Conservation (phyloP, 2,797 vertebrate genomes). For the Tenualosa ilisha region DNA sequence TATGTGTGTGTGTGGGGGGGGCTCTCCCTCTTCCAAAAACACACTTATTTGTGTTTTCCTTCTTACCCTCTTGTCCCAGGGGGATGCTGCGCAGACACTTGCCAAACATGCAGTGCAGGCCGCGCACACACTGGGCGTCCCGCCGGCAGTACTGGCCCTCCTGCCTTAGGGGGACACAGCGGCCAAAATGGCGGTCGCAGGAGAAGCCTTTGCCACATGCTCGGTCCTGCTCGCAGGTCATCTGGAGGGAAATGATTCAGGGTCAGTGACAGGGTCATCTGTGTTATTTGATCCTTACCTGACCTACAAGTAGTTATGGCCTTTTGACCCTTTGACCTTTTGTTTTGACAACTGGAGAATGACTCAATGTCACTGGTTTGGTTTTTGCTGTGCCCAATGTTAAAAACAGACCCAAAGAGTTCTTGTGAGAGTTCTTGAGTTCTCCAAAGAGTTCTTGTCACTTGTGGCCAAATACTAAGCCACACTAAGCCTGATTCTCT, state of each 20-base stretch:
- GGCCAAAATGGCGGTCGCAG: slow-evolving; percentile 84
- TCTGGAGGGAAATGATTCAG: slow-evolving; percentile 32
- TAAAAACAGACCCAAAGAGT: too few relatives aligned
- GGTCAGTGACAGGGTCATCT: background rate
- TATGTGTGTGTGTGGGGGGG: too few relatives aligned
- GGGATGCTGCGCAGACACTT: slow-evolving; percentile 80
- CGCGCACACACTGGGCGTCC: slow-evolving; percentile 79
- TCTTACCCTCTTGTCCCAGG: slow-evolving; percentile 78
- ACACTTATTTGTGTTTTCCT: background rate
- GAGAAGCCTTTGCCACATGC: slow-evolving; percentile 76
- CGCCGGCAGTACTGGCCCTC: slow-evolving; percentile 79
- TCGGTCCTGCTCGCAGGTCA: slow-evolving; percentile 71
- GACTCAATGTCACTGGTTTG: too few relatives aligned
- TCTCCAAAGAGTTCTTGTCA: too few relatives aligned
- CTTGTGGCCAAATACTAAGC: too few relatives aligned
- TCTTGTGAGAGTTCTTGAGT: too few relatives aligned
- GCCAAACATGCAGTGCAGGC: slow-evolving; percentile 85
- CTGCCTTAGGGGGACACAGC: slow-evolving; percentile 76
- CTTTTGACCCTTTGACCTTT: too few relatives aligned
- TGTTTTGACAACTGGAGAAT: too few relatives aligned
- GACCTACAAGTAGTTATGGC: too few relatives aligned
- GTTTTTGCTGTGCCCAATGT: too few relatives aligned
- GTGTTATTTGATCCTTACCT: background rate
- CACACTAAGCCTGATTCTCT: too few relatives aligned
- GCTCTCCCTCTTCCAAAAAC: too few relatives aligned